Percentiles rank a stretch among this genome's conserved stretches.
These are phyloP conservation scores for Ranitomeya imitator DNA, from an alignment of 2,113 vertebrate genomes.

Conservation along the genomic window DNA sequence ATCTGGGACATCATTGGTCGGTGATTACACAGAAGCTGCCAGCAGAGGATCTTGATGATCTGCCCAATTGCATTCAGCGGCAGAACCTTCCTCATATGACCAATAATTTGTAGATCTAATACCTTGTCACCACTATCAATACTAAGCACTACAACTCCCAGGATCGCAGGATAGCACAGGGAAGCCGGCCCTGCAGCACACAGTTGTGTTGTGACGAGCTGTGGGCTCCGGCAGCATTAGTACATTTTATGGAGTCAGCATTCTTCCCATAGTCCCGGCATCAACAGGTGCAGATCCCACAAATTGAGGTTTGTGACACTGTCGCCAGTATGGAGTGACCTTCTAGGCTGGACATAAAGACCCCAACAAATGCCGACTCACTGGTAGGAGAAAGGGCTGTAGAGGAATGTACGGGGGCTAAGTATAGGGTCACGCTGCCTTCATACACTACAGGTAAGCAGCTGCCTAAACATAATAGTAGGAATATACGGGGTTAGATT, in stretches of 20 bases:
- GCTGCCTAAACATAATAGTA: slow-evolving; percentile 2
- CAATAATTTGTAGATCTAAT: not conserved
- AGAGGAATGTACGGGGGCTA: not conserved
- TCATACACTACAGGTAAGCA: not conserved
- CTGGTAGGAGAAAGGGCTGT: not conserved
- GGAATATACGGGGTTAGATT: not conserved
- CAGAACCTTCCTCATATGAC: too few relatives aligned
- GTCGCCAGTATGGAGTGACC: slow-evolving; percentile 36
- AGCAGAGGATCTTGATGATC: too few relatives aligned
- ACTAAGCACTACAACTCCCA: not conserved
- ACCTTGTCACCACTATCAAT: not conserved
- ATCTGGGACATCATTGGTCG: too few relatives aligned
- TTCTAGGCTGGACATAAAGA: not conserved
- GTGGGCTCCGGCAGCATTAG: not conserved
- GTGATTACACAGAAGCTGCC: too few relatives aligned
- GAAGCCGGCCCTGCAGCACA: not conserved
- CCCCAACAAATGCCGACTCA: not conserved
- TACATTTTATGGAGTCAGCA: not conserved
- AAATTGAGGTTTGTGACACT: slow-evolving; percentile 39
- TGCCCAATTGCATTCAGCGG: too few relatives aligned
- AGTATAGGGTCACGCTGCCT: not conserved
- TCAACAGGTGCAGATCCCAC: slow-evolving; percentile 33
- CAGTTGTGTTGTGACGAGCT: slow-evolving; percentile 9
- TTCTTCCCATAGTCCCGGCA: not conserved
- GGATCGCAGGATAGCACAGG: not conserved